These are phyloP conservation scores for Vanessa tameamea DNA, from an alignment of 1,140 invertebrate genomes.

Conservation along the genomic window DNA sequence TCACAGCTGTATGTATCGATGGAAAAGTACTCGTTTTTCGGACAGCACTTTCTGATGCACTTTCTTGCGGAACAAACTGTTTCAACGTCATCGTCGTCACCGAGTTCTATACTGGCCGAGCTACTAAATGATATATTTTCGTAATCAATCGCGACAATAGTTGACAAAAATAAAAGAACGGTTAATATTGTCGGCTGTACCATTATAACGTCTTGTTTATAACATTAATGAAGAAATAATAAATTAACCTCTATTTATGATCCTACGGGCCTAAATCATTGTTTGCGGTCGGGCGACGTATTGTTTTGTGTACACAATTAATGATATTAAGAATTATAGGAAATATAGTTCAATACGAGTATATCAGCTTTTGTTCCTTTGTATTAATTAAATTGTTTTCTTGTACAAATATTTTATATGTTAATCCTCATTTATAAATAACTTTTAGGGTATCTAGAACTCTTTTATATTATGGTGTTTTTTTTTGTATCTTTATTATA, in stretches of 20 bases:
- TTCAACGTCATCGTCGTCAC: conserved; percentile 10
- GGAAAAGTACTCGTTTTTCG: conserved; percentile 21
- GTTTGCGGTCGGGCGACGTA: conserved; percentile 1
- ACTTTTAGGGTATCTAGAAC: no score
- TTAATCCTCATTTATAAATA: no score
- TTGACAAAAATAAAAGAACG: neutral
- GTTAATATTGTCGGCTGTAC: neutral
- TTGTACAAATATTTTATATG: no score
- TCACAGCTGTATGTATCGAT: conserved; percentile 5
- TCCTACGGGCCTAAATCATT: neutral
- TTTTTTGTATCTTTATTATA: no score
- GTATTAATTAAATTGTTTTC: conserved; percentile 1
- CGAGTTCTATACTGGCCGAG: neutral
- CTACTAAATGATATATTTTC: neutral
- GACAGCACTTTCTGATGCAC: conserved; percentile 41
- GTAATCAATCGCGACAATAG: neutral
- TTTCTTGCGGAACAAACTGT: conserved; percentile 22
- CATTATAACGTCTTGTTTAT: neutral
- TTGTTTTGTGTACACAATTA: neutral
- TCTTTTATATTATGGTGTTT: no score
- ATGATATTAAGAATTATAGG: conserved; percentile 1
- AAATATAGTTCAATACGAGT: neutral
- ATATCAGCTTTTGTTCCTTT: neutral
- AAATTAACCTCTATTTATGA: neutral
- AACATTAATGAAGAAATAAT: neutral